These are phyloP conservation scores for Icerya purchasi DNA, from an alignment of 2,888 invertebrate genomes.

Conservation along the genomic window DNA sequence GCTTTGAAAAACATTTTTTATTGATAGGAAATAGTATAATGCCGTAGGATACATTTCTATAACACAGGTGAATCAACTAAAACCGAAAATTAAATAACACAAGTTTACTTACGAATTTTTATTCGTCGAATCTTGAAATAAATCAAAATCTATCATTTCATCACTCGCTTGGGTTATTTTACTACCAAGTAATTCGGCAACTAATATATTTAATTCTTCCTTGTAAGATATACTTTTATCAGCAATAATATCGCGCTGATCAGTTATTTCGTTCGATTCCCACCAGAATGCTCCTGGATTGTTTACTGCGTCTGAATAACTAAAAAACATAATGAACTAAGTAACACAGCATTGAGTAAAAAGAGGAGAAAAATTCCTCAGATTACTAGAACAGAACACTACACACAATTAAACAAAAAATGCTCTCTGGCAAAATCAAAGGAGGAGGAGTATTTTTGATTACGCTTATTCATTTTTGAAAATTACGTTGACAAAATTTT, in stretches of 20 bases:
- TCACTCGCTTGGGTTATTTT: not conserved
- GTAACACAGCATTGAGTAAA: too few species aligned
- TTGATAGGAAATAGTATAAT: too few species aligned
- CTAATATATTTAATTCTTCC: slow-evolving; percentile 3
- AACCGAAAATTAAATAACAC: not conserved
- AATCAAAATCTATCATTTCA: not conserved
- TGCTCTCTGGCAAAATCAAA: too few species aligned
- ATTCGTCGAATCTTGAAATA: not conserved
- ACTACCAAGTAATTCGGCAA: not conserved
- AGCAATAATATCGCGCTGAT: not conserved
- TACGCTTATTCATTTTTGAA: too few species aligned
- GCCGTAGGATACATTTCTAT: too few species aligned
- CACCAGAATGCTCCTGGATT: not conserved
- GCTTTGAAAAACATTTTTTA: too few species aligned
- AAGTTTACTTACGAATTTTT: not conserved
- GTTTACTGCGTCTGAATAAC: not conserved
- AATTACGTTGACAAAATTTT: too few species aligned
- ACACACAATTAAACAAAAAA: too few species aligned
- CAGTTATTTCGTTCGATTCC: not conserved
- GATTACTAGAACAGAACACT: too few species aligned
- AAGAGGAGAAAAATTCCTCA: too few species aligned
- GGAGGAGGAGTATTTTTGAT: too few species aligned
- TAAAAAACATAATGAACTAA: not conserved
- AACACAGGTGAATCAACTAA: too few species aligned
- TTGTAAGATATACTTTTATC: not conserved